These are phyloP conservation scores for Styela plicata DNA, from an alignment of 23 tunicate genomes.

Conservation along the genomic window DNA sequence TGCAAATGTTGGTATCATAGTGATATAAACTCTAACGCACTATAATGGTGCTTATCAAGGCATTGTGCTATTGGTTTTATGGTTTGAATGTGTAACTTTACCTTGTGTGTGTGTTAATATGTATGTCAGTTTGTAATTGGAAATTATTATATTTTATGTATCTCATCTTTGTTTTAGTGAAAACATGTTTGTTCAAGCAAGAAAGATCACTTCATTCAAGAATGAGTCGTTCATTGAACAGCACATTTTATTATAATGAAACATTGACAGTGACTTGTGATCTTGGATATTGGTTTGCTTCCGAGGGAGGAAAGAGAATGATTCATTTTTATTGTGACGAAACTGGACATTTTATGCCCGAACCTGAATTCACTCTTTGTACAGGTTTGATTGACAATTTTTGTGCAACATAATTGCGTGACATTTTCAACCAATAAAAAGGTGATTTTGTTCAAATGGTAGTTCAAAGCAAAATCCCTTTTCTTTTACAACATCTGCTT, in stretches of 20 bases:
- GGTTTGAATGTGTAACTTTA: no score
- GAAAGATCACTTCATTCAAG: conserved; percentile 1
- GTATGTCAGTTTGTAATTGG: no score
- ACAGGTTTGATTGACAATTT: conserved; percentile 31
- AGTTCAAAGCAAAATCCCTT: no score
- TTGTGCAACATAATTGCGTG: no score
- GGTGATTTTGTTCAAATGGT: no score
- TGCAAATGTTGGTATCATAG: conserved; percentile 9
- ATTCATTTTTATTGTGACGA: conserved; percentile 43
- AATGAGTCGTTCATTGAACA: conserved; percentile 4
- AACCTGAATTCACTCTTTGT: conserved; percentile 46
- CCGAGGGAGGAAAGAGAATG: conserved; percentile 19
- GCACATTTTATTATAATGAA: conserved; percentile 32
- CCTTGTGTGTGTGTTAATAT: no score
- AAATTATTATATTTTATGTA: no score
- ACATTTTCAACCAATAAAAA: no score
- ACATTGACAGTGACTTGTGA: conserved; percentile 51
- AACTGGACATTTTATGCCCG: conserved; percentile 43
- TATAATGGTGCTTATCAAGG: no score
- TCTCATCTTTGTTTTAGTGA: neutral
- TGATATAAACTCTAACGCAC: no score
- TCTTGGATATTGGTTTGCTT: conserved; percentile 61
- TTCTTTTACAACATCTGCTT: no score
- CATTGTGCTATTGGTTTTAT: no score
- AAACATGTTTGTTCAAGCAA: conserved; percentile 19